Base-by-base conservation (phyloP, 1,140 invertebrate species). In the Eriocheir sinensis region DNA sequence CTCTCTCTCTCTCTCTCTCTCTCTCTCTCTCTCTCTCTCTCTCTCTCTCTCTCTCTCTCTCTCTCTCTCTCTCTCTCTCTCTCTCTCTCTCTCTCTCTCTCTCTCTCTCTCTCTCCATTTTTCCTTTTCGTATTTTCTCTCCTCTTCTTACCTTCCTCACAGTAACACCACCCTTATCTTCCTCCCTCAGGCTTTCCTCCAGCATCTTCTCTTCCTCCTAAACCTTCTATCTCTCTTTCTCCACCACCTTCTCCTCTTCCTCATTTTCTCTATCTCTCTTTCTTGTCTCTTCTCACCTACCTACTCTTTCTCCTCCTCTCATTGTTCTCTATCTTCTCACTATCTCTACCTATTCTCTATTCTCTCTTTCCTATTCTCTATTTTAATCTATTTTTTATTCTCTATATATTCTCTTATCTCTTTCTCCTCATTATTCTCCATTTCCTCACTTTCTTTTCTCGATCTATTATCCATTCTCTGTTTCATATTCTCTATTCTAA, bases 1-100 rank as follows among this genome's bases (percentile, higher is more conserved):
- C 60, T 72, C 60, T 72, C 60, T 72, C 60, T 72, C 60, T 72
- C 60, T 72, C 60, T 72, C 60, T 72, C 60, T 72, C 60, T 72
- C 60, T 72, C 60, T 72, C 60, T 72, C 60, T 72, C 60, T 72
- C 60, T 72, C 60, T 72, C 60, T 72, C 60, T 72, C 60, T 72
- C 60, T 72, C 60, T 60, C 53, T 60, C 53, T 60, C 53, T 60
- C 53, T 60, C 53, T 60, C 53, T 9, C 17, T 60, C 17, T 9
- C 4, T 60, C 17, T 21, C 53, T 60, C 53, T 9, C 17, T 60
- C 17, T 21, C 53, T 60, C 53, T 21, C 17, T 60, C 17, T 60
- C 4, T 60, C 17, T 21, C 17, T 60, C 53, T 60, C 17, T 60
- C 53, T 60, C 17, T 21, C 17, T 60, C 4, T 60, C 53, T 60